These are phyloP conservation scores for Oncopodura yosiiana DNA, from an alignment of 1,140 invertebrate genomes.

Conservation along the genomic window DNA sequence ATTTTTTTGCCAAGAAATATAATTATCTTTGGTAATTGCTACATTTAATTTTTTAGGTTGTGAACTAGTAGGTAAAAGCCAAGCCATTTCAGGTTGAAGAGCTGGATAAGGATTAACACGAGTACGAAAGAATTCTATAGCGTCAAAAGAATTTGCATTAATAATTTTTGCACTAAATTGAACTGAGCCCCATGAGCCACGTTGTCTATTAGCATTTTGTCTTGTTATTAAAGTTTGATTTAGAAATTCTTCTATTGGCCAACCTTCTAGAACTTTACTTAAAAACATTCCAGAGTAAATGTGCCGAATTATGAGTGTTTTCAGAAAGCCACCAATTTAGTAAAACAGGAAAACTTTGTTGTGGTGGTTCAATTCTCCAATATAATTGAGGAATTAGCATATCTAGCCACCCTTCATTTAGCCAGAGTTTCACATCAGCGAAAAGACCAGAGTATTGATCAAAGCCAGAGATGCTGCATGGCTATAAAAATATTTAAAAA, in stretches of 20 bases:
- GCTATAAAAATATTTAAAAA: no score
- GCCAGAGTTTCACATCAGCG: slow-evolving; percentile 26
- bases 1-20: no score
- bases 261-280: slow-evolving; percentile 13
- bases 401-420: slow-evolving; percentile 21
- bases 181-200: slow-evolving; percentile 25
- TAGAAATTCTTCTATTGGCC: slow-evolving; percentile 22
- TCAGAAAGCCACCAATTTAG: slow-evolving; percentile 30
- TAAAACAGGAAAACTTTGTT: slow-evolving; percentile 25
- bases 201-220: background rate
- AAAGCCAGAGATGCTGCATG: slow-evolving; percentile 22
- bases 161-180: slow-evolving; percentile 29
- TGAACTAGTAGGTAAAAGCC: slow-evolving; percentile 5
- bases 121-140: slow-evolving; percentile 10
- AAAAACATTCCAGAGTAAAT: slow-evolving; percentile 21
- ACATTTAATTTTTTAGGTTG: background rate
- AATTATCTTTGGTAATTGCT: no score
- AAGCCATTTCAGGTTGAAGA: slow-evolving; percentile 17
- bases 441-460: slow-evolving; percentile 29
- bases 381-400: slow-evolving; percentile 24
- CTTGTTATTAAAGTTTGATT: slow-evolving; percentile 20
- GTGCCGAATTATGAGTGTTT: slow-evolving; percentile 15
- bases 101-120: slow-evolving; percentile 12
- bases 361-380: slow-evolving; percentile 27
- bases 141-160: background rate